These are phyloP conservation scores for Mormyrops boulengeri DNA, from an alignment of 2,797 vertebrate species.

Conservation along the genomic window DNA sequence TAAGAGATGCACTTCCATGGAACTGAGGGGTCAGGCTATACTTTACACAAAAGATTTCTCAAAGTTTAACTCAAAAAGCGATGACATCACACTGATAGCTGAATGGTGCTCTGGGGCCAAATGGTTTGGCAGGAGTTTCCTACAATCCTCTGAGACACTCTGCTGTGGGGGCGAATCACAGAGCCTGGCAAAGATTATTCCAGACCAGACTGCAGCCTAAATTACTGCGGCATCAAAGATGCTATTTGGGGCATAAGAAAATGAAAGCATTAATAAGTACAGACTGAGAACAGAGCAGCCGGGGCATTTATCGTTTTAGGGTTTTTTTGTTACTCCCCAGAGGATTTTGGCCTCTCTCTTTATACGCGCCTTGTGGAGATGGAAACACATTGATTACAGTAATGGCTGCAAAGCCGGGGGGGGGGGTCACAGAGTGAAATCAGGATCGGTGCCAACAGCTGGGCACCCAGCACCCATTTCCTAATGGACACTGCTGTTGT, in stretches of 20 bases:
- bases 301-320: neutral
- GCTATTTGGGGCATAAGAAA: neutral
- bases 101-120: neutral
- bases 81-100: neutral
- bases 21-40: neutral
- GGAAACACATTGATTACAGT: constrained; percentile 9
- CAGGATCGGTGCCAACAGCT: constrained; percentile 38
- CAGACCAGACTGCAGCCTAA: neutral
- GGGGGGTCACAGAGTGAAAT: neutral
- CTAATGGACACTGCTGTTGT: neutral
- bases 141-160: neutral
- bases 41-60: neutral
- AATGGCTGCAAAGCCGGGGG: constrained; percentile 11
- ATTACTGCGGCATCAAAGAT: neutral
- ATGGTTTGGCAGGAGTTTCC: neutral
- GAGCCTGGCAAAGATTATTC: neutral
- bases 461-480: constrained; percentile 14
- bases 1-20: neutral
- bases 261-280: neutral
- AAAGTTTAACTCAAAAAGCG: neutral
- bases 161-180: neutral
- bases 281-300: neutral
- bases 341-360: neutral
- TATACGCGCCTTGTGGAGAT: neutral
- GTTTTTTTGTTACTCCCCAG: neutral